Evolutionary conservation across 2,797 vertebrate species (phyloP), one percentile per base, ranked within the genome.

Genomic region (Phrynocephalus guinanensis): DNA sequence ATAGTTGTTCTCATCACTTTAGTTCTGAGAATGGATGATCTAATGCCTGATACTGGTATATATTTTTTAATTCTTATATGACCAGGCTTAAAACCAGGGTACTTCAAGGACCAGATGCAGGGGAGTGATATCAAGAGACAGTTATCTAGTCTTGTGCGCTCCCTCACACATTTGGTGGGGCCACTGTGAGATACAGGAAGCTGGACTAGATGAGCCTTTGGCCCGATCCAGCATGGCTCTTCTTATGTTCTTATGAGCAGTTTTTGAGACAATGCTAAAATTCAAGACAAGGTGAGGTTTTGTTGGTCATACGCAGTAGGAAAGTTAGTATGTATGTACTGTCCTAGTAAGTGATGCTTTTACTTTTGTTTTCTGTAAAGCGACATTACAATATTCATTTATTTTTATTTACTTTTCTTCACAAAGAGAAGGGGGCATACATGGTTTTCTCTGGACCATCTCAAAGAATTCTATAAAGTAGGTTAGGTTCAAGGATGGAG

Each of bases 181-280:
- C 38, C 38, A 44, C 38, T 44, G 38, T 44, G 38, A 44, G 38
- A 44, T 44, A 44, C 38, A 44, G 38, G 38, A 44, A 44, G 38
- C 38, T 44, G 38, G 38, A 44, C 38, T 44, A 44, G 38, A 44
- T 44, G 38, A 5, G 38, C 38, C 38, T 44, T 44, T 5, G 38
- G 38, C 38, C 38, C 5, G 38, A 44, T 44, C 38, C 38, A 44
- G 38, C 38, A 44, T 44, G 38, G 38, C 38, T 44, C 38, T 38
- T 38, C 38, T 44, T 44, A 44, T 44, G 1, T 44, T 44, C 38
- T 44, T 44, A 44, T 88, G 70, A 68, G 63, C 88, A 0, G 84
- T 63, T 60, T 92, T 38, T 87, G n/a, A 82, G 44, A 89, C 5
- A 78, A 81, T 26, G 87, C 73, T 75, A 44, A 75, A 87, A 26